Evolutionary conservation across 2,113 vertebrate genomes (phyloP).

Genomic region (Pantherophis guttatus): DNA sequence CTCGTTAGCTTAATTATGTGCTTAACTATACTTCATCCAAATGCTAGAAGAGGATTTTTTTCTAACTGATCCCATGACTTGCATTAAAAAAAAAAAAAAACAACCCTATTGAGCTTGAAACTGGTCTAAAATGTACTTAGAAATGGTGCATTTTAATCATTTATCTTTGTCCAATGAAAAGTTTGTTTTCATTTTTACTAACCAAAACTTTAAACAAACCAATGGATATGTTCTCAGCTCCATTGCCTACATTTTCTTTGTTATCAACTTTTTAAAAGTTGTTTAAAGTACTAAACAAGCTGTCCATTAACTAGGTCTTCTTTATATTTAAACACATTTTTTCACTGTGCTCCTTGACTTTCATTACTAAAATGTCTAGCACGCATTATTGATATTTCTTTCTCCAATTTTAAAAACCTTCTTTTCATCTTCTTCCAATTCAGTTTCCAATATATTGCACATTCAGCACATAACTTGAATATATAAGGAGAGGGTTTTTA

Average conservation of each 20-base stretch:
- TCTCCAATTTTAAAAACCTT: not conserved
- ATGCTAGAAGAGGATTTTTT: conserved; percentile 19
- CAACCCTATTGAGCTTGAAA: not conserved
- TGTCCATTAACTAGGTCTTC: not conserved
- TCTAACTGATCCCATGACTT: not conserved
- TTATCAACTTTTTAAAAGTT: not conserved
- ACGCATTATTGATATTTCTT: not conserved
- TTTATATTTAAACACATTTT: not conserved
- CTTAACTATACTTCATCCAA: conserved; percentile 36
- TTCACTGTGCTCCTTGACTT: not conserved
- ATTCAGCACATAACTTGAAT: not conserved
- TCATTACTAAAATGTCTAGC: not conserved
- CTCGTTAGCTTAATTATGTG: conserved; percentile 33
- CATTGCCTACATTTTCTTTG: not conserved
- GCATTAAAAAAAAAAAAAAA: not conserved
- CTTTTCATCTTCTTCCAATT: not conserved
- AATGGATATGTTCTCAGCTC: not conserved
- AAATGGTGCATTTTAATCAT: not conserved
- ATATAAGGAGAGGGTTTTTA: not conserved
- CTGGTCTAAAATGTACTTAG: not conserved
- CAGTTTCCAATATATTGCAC: not conserved
- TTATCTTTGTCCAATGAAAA: not conserved
- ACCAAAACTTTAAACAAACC: not conserved
- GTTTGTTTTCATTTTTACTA: not conserved
- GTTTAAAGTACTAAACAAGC: not conserved